Evolutionary conservation across 2,797 vertebrate species (phyloP), one percentile per base, ranked within the genome.

Genomic region (Hirundo rustica): DNA sequence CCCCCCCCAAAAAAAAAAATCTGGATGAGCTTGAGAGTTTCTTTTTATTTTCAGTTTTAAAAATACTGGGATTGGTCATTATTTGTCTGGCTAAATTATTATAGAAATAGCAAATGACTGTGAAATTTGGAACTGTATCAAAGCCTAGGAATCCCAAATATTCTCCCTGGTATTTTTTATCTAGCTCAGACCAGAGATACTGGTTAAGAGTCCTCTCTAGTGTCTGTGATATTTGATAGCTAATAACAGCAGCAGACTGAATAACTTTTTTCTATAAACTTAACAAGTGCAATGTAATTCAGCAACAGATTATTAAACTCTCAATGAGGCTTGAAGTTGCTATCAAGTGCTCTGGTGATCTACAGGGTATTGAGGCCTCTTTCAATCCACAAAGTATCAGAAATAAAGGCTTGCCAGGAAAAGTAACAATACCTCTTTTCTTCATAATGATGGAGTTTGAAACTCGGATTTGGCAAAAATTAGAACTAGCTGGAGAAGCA

Each of bases 271-370:
- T 15, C 76, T 58, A 48, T 92, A 62, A 95, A 84, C 62, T 79
- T 79, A 66, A 60, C 20, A 84, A 48, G 40, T 90, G 71, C 75
- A 89, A 17, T 26, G 58, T 61, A 95, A 89, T 82, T 93, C 62
- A 92, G 73, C 47, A 79, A 67, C 89, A 95, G 73, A 25, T 93
- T 91, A 86, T 88, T 89, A 85, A 94, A 88, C 65, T 48, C 77
- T 53, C 77, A 73, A 70, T 29, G 51, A 94, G 67, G 77, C 77
- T 65, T 84, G 90, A 91, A 38, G 83, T 5, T 60, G 64, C 38
- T 60, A 21, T 55, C 90, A 90, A 61, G 83, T 76, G 16, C 45
- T 45, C 76, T 70, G 42, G 32, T 78, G 85, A 65, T 75, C 73
- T 75, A 18, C 36, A 60, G 55, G 57, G 55, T 32, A 61, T 7